phyloP scores from a whole-genome alignment of 2,797 vertebrate genomes.

The Gallinago nigripennis region DNA sequence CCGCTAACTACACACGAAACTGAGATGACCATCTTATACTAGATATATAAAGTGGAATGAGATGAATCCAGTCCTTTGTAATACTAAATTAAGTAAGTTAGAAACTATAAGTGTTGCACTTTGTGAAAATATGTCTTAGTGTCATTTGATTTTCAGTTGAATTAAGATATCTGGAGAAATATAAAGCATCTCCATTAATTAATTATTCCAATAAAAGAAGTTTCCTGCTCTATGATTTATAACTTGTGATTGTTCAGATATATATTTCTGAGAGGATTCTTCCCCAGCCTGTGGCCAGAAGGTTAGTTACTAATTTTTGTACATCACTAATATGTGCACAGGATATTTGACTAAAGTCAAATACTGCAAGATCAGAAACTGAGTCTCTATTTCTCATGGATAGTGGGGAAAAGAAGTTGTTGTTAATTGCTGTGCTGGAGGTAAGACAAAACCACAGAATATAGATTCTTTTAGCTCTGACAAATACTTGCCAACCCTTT shows the following conservation, averaged over 20 bases:
- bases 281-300: background rate
- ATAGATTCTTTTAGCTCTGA: background rate
- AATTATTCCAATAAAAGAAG: background rate
- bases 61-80: background rate
- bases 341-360: background rate
- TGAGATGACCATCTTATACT: background rate
- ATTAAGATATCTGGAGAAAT: background rate
- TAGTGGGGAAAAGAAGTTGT: background rate
- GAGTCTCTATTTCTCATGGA: background rate
- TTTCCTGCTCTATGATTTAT: background rate
- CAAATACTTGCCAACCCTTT: background rate
- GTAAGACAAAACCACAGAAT: background rate
- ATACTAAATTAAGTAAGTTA: background rate
- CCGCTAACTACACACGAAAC: background rate
- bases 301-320: background rate
- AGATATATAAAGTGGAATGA: background rate
- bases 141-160: background rate
- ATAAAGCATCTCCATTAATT: background rate
- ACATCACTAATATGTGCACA: background rate
- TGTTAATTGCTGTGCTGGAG: constrained; percentile 21
- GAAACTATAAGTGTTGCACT: background rate
- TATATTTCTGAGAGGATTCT: background rate
- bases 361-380: background rate
- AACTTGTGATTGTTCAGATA: background rate
- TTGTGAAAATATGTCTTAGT: background rate